Evolutionary conservation across 2,797 vertebrate species (phyloP).

Genomic region (Enteromius treurensis): DNA sequence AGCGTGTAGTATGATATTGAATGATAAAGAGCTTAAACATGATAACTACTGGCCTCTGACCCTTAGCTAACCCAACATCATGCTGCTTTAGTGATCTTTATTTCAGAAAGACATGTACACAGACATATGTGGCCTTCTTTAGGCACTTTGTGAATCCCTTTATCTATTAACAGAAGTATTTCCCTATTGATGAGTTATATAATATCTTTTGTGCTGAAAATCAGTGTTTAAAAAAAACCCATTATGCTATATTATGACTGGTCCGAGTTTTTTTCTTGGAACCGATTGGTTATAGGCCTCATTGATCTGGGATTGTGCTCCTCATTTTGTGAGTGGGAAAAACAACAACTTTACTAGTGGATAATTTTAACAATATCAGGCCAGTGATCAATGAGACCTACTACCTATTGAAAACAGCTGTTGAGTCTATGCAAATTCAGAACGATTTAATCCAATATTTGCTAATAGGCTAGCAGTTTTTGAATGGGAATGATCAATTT

Average conservation of each 20-base stretch:
- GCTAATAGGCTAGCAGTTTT: background rate
- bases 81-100: slow-evolving; percentile 32
- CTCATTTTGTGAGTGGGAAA: background rate
- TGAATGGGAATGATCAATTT: background rate
- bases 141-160: background rate
- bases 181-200: background rate
- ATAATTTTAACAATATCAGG: background rate
- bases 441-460: background rate
- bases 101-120: background rate
- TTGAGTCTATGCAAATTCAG: background rate
- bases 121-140: background rate
- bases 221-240: background rate
- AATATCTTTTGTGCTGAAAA: background rate
- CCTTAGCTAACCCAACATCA: slow-evolving; percentile 14
- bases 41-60: background rate
- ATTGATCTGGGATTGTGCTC: background rate
- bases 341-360: background rate
- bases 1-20: slow-evolving; percentile 53
- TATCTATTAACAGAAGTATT: background rate
- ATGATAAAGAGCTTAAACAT: slow-evolving; percentile 53
- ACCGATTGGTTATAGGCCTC: background rate
- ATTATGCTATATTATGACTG: background rate
- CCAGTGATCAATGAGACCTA: background rate
- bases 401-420: background rate
- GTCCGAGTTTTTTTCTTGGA: background rate